Percentiles rank a stretch among this genome's conserved stretches.
phyloP scores from a whole-genome alignment of 64 coral and sea anemone species.

The Actinia tenebrosa region DNA sequence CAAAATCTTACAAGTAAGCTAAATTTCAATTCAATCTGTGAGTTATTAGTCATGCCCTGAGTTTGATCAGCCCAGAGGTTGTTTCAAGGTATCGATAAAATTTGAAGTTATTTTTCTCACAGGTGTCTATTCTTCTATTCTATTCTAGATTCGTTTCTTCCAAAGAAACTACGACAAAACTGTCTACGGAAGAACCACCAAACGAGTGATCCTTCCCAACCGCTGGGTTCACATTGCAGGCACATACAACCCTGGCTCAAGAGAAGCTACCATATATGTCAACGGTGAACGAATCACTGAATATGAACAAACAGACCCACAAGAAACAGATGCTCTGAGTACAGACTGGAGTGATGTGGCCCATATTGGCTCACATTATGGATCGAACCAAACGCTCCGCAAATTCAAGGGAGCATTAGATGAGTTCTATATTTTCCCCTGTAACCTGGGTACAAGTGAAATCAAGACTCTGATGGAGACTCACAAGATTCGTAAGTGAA shows the following conservation, averaged over 20 bases:
- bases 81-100: too few species aligned
- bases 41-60: too few species aligned
- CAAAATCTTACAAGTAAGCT: too few species aligned
- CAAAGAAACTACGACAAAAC: slow-evolving; percentile 81
- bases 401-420: slow-evolving; percentile 79
- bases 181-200: slow-evolving; percentile 74
- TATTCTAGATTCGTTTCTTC: slow-evolving; percentile 56
- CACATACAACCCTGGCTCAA: slow-evolving; percentile 60
- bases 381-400: slow-evolving; percentile 36
- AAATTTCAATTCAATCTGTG: too few species aligned
- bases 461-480: slow-evolving; percentile 57
- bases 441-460: slow-evolving; percentile 44
- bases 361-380: slow-evolving; percentile 64
- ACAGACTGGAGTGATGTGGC: slow-evolving; percentile 71
- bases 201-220: slow-evolving; percentile 53
- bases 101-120: not conserved
- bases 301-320: slow-evolving; percentile 67
- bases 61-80: too few species aligned
- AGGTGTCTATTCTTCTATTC: not conserved
- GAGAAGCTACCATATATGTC: slow-evolving; percentile 60
- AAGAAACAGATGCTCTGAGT: slow-evolving; percentile 63
- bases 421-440: slow-evolving; percentile 93
- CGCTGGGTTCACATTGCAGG: slow-evolving; percentile 79
- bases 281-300: slow-evolving; percentile 65
- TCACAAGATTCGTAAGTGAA: slow-evolving; percentile 78